Percentiles rank a stretch among this genome's conserved stretches.
Evolutionary conservation across 2,113 vertebrate species (phyloP).

Genomic region (Fulica atra): DNA sequence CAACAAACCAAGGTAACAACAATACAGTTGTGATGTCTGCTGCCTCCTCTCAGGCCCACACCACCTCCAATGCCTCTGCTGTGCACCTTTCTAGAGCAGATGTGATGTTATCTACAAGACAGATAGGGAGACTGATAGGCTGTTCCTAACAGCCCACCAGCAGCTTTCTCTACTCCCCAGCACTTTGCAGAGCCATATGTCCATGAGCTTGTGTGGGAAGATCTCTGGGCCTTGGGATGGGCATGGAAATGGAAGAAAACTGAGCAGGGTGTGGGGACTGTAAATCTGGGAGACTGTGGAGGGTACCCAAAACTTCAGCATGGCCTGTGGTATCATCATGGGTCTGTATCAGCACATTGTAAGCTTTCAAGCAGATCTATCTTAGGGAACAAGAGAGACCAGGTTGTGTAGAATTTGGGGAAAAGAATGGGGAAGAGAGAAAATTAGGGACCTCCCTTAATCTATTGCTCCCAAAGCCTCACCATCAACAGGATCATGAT

Average conservation of each 20-base stretch:
- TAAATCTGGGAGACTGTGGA: neutral
- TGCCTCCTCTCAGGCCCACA: neutral
- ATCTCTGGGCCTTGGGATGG: neutral
- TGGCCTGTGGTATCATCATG: neutral
- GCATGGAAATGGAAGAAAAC: neutral
- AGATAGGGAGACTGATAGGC: neutral
- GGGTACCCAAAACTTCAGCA: neutral
- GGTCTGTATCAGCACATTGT: no score
- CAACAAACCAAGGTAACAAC: neutral
- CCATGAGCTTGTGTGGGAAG: neutral
- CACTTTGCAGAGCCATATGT: neutral
- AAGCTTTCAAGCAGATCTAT: no score
- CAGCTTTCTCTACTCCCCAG: neutral
- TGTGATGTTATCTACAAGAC: neutral
- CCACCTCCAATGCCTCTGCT: fast-evolving
- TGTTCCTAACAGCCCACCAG: neutral
- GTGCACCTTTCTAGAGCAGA: neutral
- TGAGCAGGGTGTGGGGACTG: neutral
- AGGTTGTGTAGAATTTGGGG: neutral
- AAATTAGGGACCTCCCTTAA: neutral
- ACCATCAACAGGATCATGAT: neutral
- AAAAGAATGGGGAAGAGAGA: neutral
- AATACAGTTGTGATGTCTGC: neutral
- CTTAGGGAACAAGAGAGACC: neutral
- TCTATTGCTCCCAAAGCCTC: neutral